These are phyloP conservation scores for Epinotia bilunana DNA, from an alignment of 2,888 invertebrate species.

Conservation along the genomic window DNA sequence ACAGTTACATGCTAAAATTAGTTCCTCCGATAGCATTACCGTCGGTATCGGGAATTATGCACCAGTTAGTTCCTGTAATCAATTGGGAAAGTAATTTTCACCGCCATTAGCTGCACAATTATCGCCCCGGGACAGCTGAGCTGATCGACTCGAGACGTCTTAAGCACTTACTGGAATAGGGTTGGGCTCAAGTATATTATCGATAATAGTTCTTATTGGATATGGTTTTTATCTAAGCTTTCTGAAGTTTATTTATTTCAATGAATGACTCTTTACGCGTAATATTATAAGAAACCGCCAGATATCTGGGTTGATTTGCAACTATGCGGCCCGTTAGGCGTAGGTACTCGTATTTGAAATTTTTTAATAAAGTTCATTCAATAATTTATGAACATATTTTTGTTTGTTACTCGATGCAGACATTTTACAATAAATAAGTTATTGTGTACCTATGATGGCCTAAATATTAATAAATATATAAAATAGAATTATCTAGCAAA, in stretches of 20 bases:
- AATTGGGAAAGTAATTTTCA: constrained; percentile 43
- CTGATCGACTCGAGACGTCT: constrained; percentile 41
- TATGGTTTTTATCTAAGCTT: background rate
- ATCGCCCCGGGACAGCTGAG: constrained; percentile 32
- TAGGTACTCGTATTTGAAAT: no score
- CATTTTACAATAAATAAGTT: no score
- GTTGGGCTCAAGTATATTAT: background rate
- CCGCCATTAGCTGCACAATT: constrained; percentile 42
- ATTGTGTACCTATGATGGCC: no score
- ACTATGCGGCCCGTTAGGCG: no score
- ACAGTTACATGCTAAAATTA: background rate
- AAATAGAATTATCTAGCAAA: no score
- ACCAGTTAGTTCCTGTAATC: constrained; percentile 39
- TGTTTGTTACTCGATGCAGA: no score
- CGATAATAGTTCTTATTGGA: constrained; percentile 8
- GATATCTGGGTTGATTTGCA: no score
- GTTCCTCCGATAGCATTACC: constrained; percentile 25
- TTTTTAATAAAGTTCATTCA: no score
- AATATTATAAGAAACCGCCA: no score
- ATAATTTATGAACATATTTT: no score
- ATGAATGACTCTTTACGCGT: background rate
- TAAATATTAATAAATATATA: no score
- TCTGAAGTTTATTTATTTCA: background rate
- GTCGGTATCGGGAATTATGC: constrained; percentile 26
- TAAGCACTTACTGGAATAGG: constrained; percentile 19